These are phyloP conservation scores for Yponomeuta sedellus DNA, from an alignment of 2,888 invertebrate species.

Conservation along the genomic window DNA sequence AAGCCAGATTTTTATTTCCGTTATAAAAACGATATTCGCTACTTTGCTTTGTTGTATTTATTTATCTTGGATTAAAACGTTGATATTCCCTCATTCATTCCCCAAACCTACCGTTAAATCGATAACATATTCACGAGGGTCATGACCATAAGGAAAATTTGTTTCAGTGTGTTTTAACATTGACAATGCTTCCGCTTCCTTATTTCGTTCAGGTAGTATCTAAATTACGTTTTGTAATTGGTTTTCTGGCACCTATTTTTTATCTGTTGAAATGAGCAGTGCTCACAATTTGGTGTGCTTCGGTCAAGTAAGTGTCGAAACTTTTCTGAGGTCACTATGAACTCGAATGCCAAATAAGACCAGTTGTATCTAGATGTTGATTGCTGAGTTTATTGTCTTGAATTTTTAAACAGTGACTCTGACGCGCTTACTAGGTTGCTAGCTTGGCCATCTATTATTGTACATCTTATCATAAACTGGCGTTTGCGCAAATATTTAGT, in stretches of 20 bases:
- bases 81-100: background rate
- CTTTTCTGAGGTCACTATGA: no score
- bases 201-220: background rate
- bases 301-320: no score
- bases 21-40: no score
- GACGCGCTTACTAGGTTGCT: background rate
- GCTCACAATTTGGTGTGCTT: no score
- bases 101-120: background rate
- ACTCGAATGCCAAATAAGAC: background rate
- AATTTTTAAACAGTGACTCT: background rate
- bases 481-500: background rate
- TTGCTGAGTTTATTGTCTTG: background rate
- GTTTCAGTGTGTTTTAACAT: constrained; percentile 7
- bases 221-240: background rate
- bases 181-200: constrained; percentile 16
- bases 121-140: constrained; percentile 11
- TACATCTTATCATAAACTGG: background rate
- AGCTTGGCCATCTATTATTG: background rate
- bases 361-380: background rate
- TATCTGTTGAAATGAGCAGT: background rate
- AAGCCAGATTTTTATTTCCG: no score
- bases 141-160: constrained; percentile 11
- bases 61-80: background rate
- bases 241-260: background rate
- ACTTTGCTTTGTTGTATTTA: no score